Evolutionary conservation across 1,140 invertebrate genomes (phyloP), one percentile per base, ranked within the genome.

Genomic region (Panagrolaimus sp.): DNA sequence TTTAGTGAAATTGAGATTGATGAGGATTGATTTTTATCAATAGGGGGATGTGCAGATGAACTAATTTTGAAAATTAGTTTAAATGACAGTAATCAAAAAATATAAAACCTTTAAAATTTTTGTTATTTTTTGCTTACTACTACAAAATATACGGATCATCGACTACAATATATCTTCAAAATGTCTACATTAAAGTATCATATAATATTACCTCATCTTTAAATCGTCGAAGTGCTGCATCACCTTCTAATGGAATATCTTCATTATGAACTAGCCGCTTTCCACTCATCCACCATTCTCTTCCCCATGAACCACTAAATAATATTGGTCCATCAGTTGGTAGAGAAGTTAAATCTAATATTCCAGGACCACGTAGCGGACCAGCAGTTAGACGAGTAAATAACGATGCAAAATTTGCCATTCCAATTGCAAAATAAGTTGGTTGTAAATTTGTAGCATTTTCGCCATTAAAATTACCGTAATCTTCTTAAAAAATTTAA

Each of bases 381-480:
- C 79, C 79, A 9, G 80, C 80, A 23, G 80, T 82, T 20, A 75
- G 63, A 38, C 79, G 70, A 44, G 80, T 82, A 67, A 72, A 82
- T 23, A 62, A 38, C 3, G 67, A n/a, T n/a, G 80, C 78, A 68
- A 82, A 82, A 13, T 51, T 45, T 14, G 73, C 74, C 73, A 82
- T 72, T 42, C 75, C 72, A 46, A 83, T 47, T 7, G 81, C 80
- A 67, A 72, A 82, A 68, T 82, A 82, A 42, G 82, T 77, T 14
- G 80, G 80, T 72, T 81, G 79, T 11, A 82, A 45, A 63, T 82
- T 82, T 11, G 80, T 82, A 14, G 79, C 81, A 63, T 82, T 83
- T 68, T 83, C n/a, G n/a, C n/a, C n/a, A n/a, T n/a, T n/a, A n/a
- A n/a, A n/a, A n/a, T n/a, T n/a, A n/a, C n/a, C n/a, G n/a, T n/a